Conservation (phyloP, 23 tunicate species). For the Halocynthia roretzi region DNA sequence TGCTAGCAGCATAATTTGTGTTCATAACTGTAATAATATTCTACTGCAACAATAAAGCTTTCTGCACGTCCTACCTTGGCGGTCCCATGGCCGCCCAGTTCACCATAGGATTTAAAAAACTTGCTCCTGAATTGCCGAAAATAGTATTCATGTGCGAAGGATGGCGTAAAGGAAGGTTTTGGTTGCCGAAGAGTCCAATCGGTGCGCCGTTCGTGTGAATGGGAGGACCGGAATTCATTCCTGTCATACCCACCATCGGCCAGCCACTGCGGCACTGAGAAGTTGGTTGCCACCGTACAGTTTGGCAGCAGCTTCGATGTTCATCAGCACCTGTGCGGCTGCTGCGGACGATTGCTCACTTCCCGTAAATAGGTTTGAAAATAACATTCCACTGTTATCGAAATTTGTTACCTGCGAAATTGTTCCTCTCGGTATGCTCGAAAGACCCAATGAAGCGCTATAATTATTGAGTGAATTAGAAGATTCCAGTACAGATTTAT, state of each 20-base stretch:
- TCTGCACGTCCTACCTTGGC: background rate
- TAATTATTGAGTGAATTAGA: too few relatives aligned
- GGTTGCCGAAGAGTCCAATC: background rate
- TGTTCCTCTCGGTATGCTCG: too few relatives aligned
- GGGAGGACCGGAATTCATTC: background rate
- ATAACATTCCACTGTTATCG: too few relatives aligned
- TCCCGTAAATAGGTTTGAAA: background rate
- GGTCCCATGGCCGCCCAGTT: constrained; percentile 7
- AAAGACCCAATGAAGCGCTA: too few relatives aligned
- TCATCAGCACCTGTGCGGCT: background rate
- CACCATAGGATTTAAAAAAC: constrained; percentile 1
- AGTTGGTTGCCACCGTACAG: background rate
- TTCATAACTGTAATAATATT: too few relatives aligned
- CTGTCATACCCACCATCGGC: constrained; percentile 12
- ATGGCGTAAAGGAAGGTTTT: background rate
- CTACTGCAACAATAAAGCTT: too few relatives aligned
- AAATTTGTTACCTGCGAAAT: too few relatives aligned
- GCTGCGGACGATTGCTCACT: constrained; percentile 3
- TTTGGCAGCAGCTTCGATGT: background rate
- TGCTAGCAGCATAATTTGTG: too few relatives aligned
- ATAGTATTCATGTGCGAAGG: background rate
- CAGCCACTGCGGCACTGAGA: constrained; percentile 14
- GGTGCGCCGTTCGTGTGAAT: background rate
- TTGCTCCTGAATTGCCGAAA: background rate
- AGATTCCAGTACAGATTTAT: too few relatives aligned